Conservation (phyloP, 1,140 invertebrate genomes). For the Pollicipes pollicipes region DNA sequence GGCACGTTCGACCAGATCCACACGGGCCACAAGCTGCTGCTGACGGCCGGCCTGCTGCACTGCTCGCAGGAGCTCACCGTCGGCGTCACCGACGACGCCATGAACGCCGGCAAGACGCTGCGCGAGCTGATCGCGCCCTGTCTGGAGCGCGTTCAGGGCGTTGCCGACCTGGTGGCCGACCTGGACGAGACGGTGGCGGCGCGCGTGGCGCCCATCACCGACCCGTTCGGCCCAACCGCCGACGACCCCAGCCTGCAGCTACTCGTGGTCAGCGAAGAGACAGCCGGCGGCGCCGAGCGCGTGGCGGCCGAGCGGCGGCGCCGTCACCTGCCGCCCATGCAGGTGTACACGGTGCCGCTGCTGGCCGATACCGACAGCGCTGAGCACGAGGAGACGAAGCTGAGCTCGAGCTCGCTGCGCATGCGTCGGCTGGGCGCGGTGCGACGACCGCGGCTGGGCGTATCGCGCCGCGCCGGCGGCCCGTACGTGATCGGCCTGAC, state of each 20-base stretch:
- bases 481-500: conserved; percentile 88
- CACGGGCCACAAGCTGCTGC: conserved; percentile 76
- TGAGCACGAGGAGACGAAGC: conserved; percentile 57
- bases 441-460: conserved; percentile 34
- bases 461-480: conserved; percentile 35
- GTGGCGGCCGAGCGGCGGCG: conserved; percentile 64
- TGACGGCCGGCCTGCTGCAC: conserved; percentile 62
- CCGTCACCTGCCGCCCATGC: conserved; percentile 45
- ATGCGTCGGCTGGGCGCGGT: conserved; percentile 65
- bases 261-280: conserved; percentile 86
- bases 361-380: conserved; percentile 37
- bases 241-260: conserved; percentile 56
- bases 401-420: conserved; percentile 78
- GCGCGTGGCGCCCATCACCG: conserved; percentile 61
- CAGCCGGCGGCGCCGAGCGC: conserved; percentile 56
- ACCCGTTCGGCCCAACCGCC: conserved; percentile 89
- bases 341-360: conserved; percentile 53
- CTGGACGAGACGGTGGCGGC: conserved; percentile 58
- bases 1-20: conserved; percentile 19
- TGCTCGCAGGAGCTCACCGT: conserved; percentile 59
- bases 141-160: conserved; percentile 46
- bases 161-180: conserved; percentile 63
- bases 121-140: conserved; percentile 71
- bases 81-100: conserved; percentile 57
- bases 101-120: conserved; percentile 44